These are phyloP conservation scores for Leptinotarsa juncta DNA, from an alignment of 2,888 invertebrate genomes.

Conservation along the genomic window DNA sequence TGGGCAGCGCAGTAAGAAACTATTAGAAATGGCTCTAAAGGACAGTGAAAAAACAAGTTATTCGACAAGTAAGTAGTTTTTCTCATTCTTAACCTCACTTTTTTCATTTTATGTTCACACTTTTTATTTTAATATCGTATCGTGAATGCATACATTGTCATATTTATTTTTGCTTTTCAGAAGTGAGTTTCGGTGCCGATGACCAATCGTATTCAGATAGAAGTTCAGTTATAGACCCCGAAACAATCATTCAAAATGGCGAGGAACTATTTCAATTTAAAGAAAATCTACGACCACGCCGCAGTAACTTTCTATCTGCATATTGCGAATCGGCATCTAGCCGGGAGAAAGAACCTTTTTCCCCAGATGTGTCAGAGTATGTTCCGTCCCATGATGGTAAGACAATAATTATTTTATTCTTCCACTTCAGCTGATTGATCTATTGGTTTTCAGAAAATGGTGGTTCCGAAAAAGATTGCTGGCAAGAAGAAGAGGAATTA, in stretches of 20 bases:
- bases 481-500: constrained; percentile 16
- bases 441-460: constrained; percentile 25
- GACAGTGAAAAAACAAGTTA: constrained; percentile 20
- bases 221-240: constrained; percentile 20
- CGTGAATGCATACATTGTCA: neutral
- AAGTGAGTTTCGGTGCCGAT: constrained; percentile 20
- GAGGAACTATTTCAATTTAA: constrained; percentile 23
- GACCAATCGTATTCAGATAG: constrained; percentile 20
- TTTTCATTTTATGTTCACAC: constrained; percentile 17
- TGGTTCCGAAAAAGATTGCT: constrained; percentile 19
- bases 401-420: constrained; percentile 23
- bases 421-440: constrained; percentile 13
- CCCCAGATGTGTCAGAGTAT: constrained; percentile 28
- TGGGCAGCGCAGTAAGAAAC: constrained; percentile 23
- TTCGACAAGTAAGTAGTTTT: constrained; percentile 21
- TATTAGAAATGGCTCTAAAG: constrained; percentile 19
- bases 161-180: constrained; percentile 22
- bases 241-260: constrained; percentile 21
- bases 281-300: constrained; percentile 20
- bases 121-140: constrained; percentile 14
- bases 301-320: constrained; percentile 24
- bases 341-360: constrained; percentile 26
- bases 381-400: constrained; percentile 22
- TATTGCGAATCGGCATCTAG: constrained; percentile 13
- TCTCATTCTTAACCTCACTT: constrained; percentile 24